A percentile compares a stretch with the other conserved stretches of the same genome.
Evolutionary conservation across 2,113 vertebrate genomes (phyloP).

Genomic region (Coturnix japonica): DNA sequence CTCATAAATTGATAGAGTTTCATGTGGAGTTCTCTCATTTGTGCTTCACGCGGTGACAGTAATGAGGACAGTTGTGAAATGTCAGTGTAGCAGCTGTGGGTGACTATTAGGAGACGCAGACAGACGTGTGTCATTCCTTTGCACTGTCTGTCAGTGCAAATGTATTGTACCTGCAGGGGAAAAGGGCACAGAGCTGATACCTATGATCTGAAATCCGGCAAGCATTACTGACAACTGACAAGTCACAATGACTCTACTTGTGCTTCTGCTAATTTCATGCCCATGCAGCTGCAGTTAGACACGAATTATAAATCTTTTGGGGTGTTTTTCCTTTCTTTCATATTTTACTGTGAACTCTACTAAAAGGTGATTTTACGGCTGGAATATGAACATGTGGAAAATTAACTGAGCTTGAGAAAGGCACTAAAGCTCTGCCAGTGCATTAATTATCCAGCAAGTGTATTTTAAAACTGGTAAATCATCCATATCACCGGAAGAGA

Average conservation of each 20-base stretch:
- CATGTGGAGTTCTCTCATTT: neutral
- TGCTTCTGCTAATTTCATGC: conserved; percentile 21
- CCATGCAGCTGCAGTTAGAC: conserved; percentile 5
- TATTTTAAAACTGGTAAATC: conserved; percentile 38
- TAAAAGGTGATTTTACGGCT: conserved; percentile 48
- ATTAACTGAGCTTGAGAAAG: conserved; percentile 54
- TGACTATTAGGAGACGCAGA: neutral
- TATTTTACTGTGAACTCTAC: neutral
- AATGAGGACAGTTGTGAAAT: neutral
- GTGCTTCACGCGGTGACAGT: neutral
- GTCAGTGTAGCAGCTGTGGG: neutral
- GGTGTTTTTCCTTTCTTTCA: neutral
- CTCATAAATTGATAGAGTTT: neutral
- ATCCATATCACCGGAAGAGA: neutral
- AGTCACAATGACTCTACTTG: neutral
- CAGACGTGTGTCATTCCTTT: neutral
- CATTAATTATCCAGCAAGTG: conserved; percentile 39
- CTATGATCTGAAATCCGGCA: neutral
- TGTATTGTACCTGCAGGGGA: neutral
- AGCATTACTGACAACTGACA: neutral
- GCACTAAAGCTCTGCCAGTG: conserved; percentile 13
- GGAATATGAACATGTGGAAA: conserved; percentile 25
- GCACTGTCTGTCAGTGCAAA: neutral
- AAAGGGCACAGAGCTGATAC: neutral
- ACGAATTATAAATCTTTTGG: neutral